phyloP scores from a whole-genome alignment of 2,113 vertebrate genomes.

The Rhodinocichla rosea region DNA sequence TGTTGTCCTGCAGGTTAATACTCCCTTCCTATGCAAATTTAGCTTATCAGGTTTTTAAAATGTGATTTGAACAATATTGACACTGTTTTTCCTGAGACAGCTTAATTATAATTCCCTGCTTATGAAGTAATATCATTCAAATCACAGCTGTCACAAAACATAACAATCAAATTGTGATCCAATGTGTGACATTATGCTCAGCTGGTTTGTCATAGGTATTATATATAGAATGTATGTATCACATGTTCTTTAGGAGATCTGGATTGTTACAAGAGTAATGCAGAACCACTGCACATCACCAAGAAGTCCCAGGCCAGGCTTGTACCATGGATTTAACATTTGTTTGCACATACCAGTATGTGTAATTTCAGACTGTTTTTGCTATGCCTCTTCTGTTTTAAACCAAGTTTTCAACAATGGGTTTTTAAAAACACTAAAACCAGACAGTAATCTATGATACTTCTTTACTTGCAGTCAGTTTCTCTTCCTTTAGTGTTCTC shows the following conservation, averaged over 20 bases:
- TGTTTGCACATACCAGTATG: not conserved
- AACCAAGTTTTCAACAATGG: not conserved
- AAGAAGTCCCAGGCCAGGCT: not conserved
- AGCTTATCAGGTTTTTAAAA: not conserved
- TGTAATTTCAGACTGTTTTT: not conserved
- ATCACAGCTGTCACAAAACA: not conserved
- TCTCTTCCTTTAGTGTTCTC: not conserved
- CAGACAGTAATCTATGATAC: not conserved
- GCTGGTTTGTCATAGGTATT: not conserved
- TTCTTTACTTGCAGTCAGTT: not conserved
- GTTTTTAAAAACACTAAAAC: not conserved
- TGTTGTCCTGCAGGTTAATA: not conserved
- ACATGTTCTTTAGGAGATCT: not conserved
- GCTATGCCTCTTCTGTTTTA: not conserved
- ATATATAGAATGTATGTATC: not conserved
- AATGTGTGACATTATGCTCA: not conserved
- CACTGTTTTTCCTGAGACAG: not conserved
- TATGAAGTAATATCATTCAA: not conserved
- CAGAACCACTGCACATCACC: not conserved
- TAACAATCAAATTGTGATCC: not conserved
- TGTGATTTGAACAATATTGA: not conserved
- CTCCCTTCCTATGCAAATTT: not conserved
- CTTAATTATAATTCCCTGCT: not conserved
- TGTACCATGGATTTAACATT: not conserved
- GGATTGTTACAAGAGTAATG: not conserved